These are phyloP conservation scores for Branchinecta lynchi DNA, from an alignment of 1,140 invertebrate species.

Conservation along the genomic window DNA sequence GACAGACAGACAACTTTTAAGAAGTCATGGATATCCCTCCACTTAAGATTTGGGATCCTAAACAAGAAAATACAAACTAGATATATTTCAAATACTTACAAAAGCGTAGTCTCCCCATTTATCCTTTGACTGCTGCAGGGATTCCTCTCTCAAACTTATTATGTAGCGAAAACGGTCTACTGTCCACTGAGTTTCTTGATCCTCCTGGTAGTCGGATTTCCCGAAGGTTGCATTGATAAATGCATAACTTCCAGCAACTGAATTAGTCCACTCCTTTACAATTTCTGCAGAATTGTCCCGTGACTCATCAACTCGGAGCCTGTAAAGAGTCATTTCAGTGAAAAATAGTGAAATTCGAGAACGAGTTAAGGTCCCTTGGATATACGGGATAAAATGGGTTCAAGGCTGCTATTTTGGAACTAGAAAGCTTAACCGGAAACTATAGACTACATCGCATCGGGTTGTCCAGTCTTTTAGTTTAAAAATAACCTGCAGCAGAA, in stretches of 20 bases:
- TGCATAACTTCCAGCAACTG: slow-evolving; percentile 49
- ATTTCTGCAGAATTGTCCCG: slow-evolving; percentile 56
- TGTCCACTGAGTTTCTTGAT: slow-evolving; percentile 54
- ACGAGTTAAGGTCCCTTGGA: too few relatives aligned
- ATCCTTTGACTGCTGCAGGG: slow-evolving; percentile 49
- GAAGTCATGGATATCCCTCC: too few relatives aligned
- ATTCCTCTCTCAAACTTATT: slow-evolving; percentile 61
- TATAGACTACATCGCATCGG: too few relatives aligned
- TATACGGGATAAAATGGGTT: too few relatives aligned
- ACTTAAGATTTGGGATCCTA: too few relatives aligned
- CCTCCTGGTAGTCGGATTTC: slow-evolving; percentile 42
- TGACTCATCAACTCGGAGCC: slow-evolving; percentile 79
- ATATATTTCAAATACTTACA: slow-evolving; percentile 34
- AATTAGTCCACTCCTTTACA: slow-evolving; percentile 52
- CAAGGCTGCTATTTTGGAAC: too few relatives aligned
- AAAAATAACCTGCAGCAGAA: too few relatives aligned
- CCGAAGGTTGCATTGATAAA: slow-evolving; percentile 42
- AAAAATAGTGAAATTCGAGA: too few relatives aligned
- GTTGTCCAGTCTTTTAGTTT: too few relatives aligned
- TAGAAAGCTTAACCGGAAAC: too few relatives aligned
- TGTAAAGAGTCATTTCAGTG: slow-evolving; percentile 30
- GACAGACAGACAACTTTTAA: too few relatives aligned
- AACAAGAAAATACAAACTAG: too few relatives aligned
- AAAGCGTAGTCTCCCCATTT: slow-evolving; percentile 73
- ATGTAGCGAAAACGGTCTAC: slow-evolving; percentile 56